Evolutionary conservation across 1,140 invertebrate species (phyloP), one percentile per base, ranked within the genome.

Genomic region (Danaus melanippus): DNA sequence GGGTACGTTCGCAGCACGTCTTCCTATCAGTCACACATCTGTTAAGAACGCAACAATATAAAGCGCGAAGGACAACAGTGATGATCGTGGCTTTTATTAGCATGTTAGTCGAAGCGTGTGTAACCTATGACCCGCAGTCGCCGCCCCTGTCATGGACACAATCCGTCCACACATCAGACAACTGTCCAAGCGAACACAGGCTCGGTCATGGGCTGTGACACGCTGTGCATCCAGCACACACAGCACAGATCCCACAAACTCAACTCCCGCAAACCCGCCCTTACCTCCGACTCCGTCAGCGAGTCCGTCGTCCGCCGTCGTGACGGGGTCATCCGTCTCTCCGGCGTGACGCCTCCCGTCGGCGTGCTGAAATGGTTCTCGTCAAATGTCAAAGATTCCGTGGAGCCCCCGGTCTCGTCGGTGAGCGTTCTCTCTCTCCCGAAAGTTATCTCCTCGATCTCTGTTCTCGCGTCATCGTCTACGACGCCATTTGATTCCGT

Each of bases 301-400:
- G 79, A 81, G 56, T 71, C 76, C 52, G 76, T 63, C 0, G 74
- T 67, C 2, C 80, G 60, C 7, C 71, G 62, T 7, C 56, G 17
- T 15, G 47, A 46, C 4, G 73, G 69, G 21, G 70, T 66, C 10
- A 57, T 53, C 40, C 70, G 48, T 42, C 69, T 58, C 55, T 72
- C 64, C 8, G 80, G 78, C 6, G 71, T 76, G 4, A 65, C 67
- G 10, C 74, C 80, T 8, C 76, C 78, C 2, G 70, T 76, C 12
- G 84, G 84, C 51, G 84, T 86, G 55, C 84, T 86, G 62, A 86
- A 86, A 58, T 86, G 84, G 51, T 86, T 86, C 68, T 86, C 84
- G 52, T 86, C 84, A 53, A 86, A 86, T 12, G 79, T 83, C 61
- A 86, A 58, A 2, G 74, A 71, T 44, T 79, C 77, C 42, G 71